Base-by-base conservation (phyloP, 2,888 invertebrate species). In the Euproctis similis region DNA sequence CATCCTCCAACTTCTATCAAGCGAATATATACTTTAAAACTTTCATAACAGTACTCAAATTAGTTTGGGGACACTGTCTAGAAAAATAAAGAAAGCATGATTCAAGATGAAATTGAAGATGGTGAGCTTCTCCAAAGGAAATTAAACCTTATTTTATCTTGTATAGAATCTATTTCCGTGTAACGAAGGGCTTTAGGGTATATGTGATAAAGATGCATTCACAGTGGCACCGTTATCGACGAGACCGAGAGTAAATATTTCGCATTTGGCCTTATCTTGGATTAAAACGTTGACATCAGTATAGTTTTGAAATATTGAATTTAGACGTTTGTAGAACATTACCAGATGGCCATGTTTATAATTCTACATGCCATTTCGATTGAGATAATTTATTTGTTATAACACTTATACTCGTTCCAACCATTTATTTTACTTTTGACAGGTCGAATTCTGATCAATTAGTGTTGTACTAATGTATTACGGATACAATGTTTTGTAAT, bases 71-170 rank as follows among this genome's bases (percentile, higher is more conserved):
- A 46, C 39, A 47, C 34, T 36, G 34, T 13, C 4, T 34, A 51
- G 55, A 69, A 78, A 81, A 82, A 82, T 74, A 81, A n/a, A 81
- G 76, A 81, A 80, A 72, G 74, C 67, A 70, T 76, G 69, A 72
- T 65, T 54, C 68, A 75, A 81, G 81, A 84, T 81, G 81, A 78
- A 77, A 76, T 72, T 67, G 66, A 81, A 82, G 81, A 81, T 72
- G 70, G 51, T 46, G 46, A 40, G 39, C 36, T 30, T 24, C 29
- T 32, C 33, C 56, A 53, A 46, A 40, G 48, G 39, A 68, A 56
- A 63, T 49, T 54, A 42, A 47, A 64, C 73, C 52, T 31, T 75
- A 67, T 40, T 24, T 13, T 20, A 18, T 6, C 11, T 14, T 3
- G n/a, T 9, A 12, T 34, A 36, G 44, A 49, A 45, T 30, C 40